Evolutionary conservation across 2,888 invertebrate genomes (phyloP).

Genomic region (Iselma pallidipennis): DNA sequence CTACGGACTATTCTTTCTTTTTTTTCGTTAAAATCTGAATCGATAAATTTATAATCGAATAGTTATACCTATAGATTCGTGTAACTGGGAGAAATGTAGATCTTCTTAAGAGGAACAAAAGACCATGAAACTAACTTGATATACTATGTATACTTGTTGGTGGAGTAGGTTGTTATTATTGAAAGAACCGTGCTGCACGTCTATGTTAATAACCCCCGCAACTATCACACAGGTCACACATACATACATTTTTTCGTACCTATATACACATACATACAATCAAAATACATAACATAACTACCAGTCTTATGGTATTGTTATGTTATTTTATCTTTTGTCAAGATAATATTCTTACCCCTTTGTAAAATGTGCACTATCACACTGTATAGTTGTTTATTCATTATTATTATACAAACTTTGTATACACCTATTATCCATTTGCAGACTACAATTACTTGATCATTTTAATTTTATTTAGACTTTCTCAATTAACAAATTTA

Average conservation of each 20-base stretch:
- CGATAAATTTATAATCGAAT: background rate
- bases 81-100: background rate
- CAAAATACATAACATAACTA: background rate
- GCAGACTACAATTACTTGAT: too few species aligned
- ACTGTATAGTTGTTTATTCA: background rate
- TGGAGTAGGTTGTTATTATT: slow-evolving; percentile 1
- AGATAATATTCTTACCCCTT: background rate
- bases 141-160: background rate
- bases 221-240: slow-evolving; percentile 1
- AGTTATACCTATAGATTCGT: background rate
- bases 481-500: too few species aligned
- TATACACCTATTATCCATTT: too few species aligned
- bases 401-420: background rate
- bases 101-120: background rate
- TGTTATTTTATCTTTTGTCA: background rate
- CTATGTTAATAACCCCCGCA: slow-evolving; percentile 1
- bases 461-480: too few species aligned
- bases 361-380: background rate
- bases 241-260: too few species aligned
- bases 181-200: slow-evolving; percentile 1
- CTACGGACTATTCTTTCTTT: too few species aligned
- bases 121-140: background rate
- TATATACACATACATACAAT: too few species aligned
- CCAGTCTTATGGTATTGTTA: background rate
- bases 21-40: background rate